Evolutionary conservation across 1,140 invertebrate species (phyloP).

Genomic region (Drosophila erecta): DNA sequence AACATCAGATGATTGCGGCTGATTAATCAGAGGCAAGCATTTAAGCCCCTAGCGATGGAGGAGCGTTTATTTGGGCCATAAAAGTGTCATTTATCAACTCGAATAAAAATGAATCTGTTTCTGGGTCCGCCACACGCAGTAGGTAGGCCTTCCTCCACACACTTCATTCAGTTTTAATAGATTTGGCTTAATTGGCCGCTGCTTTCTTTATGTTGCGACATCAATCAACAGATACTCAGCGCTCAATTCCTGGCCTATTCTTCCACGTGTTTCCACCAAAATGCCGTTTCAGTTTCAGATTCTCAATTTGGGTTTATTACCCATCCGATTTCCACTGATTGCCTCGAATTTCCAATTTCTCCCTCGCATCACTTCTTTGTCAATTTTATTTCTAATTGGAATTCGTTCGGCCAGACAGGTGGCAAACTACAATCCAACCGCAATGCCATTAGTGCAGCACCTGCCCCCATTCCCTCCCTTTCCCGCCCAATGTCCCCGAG

Average conservation of each 20-base stretch:
- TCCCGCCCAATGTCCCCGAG: background rate
- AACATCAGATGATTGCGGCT: constrained; percentile 82
- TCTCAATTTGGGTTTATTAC: constrained; percentile 49
- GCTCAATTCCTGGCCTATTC: constrained; percentile 32
- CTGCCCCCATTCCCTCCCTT: background rate
- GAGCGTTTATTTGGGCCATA: constrained; percentile 67
- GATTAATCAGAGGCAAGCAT: constrained; percentile 81
- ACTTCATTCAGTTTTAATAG: constrained; percentile 45
- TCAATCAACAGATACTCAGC: constrained; percentile 72
- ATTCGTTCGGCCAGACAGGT: constrained; percentile 18
- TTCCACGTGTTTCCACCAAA: constrained; percentile 7
- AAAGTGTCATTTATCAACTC: constrained; percentile 83
- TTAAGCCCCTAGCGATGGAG: constrained; percentile 56
- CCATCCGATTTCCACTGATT: constrained; percentile 21
- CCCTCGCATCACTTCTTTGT: constrained; percentile 30
- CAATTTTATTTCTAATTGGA: constrained; percentile 65
- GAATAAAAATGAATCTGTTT: constrained; percentile 63
- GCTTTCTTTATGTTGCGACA: constrained; percentile 75
- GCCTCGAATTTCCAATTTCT: constrained; percentile 13
- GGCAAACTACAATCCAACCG: constrained; percentile 40
- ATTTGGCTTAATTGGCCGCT: constrained; percentile 76
- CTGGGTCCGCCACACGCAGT: constrained; percentile 59
- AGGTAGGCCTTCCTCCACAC: constrained; percentile 14
- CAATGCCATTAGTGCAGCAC: constrained; percentile 65
- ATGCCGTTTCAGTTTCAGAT: constrained; percentile 51